These are phyloP conservation scores for Babyrousa celebensis DNA, from an alignment of 2,797 vertebrate species.

Conservation along the genomic window DNA sequence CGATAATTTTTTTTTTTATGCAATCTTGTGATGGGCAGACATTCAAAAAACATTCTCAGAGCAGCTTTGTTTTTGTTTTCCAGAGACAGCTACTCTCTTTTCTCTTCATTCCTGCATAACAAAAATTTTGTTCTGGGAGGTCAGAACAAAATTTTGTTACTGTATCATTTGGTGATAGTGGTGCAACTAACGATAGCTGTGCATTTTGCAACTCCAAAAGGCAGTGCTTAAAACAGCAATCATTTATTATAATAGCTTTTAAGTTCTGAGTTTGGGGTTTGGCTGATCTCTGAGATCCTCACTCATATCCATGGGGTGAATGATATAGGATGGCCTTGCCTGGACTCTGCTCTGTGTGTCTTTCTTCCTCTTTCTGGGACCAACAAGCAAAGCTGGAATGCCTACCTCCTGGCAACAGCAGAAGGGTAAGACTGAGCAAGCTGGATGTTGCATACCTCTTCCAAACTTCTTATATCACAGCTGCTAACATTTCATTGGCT, in stretches of 20 bases:
- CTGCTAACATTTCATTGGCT: neutral
- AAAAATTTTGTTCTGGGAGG: neutral
- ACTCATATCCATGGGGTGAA: neutral
- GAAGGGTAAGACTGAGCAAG: neutral
- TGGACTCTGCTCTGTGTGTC: neutral
- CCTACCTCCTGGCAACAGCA: neutral
- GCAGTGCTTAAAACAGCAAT: constrained; percentile 10
- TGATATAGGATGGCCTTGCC: neutral
- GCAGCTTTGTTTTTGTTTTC: neutral
- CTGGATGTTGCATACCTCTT: neutral
- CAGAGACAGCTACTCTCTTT: constrained; percentile 22
- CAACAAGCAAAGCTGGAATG: neutral
- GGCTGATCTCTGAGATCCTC: neutral
- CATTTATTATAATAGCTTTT: neutral
- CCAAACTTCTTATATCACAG: neutral
- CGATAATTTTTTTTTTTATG: neutral
- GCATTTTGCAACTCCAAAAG: neutral
- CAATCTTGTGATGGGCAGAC: neutral
- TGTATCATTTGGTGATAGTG: neutral
- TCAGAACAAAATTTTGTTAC: neutral
- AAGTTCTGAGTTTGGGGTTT: neutral
- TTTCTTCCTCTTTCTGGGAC: neutral
- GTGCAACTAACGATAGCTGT: neutral
- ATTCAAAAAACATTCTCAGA: neutral
- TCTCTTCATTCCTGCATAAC: constrained; percentile 35